These are phyloP conservation scores for Rhaphigaster nebulosa DNA, from an alignment of 2,888 invertebrate genomes.

Conservation along the genomic window DNA sequence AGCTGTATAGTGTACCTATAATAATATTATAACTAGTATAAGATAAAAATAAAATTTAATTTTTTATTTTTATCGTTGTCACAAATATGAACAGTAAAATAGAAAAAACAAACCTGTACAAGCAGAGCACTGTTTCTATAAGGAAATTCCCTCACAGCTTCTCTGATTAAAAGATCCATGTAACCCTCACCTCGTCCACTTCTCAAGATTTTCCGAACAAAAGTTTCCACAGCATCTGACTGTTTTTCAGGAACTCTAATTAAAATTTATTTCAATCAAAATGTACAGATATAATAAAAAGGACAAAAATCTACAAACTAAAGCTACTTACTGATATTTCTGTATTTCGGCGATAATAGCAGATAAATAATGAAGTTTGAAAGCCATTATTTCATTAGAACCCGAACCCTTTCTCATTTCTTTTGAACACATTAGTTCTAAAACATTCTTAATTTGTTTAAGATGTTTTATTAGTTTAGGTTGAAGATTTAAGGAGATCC, in stretches of 20 bases:
- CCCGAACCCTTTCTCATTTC: conserved; percentile 88
- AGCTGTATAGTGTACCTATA: too few relatives aligned
- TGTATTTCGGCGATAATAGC: conserved; percentile 78
- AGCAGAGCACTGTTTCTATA: conserved; percentile 91
- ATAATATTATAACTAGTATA: too few relatives aligned
- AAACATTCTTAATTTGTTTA: conserved; percentile 79
- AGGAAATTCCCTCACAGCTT: conserved; percentile 90
- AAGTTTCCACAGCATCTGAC: conserved; percentile 73
- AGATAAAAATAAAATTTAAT: too few relatives aligned
- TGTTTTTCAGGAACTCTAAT: conserved; percentile 55
- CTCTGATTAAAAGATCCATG: conserved; percentile 82
- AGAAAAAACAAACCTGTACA: conserved; percentile 73
- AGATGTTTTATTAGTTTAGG: conserved; percentile 79
- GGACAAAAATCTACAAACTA: conserved; percentile 26
- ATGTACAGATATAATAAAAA: not conserved
- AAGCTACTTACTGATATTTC: conserved; percentile 65
- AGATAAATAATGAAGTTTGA: conserved; percentile 88
- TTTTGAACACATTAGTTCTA: conserved; percentile 86
- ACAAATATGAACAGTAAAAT: not conserved
- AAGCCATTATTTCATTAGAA: conserved; percentile 90
- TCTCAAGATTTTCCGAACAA: conserved; percentile 82
- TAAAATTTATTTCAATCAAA: conserved; percentile 33
- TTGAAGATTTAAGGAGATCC: conserved; percentile 84
- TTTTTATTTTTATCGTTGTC: too few relatives aligned
- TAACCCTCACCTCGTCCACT: conserved; percentile 77